Conservation (phyloP, 2,888 invertebrate species). For the Dasysyrphus tricinctus region DNA sequence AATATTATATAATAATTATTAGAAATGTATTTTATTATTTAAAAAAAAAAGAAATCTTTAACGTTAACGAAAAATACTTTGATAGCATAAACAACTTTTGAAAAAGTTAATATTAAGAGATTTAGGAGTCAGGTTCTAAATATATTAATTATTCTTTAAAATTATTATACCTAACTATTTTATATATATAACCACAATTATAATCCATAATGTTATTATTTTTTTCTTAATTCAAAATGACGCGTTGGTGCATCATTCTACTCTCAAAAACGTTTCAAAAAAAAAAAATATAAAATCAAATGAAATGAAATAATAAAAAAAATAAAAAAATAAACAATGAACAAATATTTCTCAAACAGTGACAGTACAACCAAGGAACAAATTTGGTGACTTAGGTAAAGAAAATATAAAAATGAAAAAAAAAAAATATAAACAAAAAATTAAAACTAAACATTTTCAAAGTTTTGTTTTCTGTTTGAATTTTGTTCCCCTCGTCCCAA, state of each 20-base stretch:
- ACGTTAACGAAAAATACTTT: conserved; percentile 21
- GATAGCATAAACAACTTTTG: conserved; percentile 56
- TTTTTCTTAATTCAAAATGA: conserved; percentile 64
- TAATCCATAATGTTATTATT: conserved; percentile 67
- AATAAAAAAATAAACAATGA: conserved; percentile 75
- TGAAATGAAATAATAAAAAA: conserved; percentile 74
- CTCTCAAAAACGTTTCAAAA: conserved; percentile 47
- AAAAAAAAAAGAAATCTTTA: conserved; percentile 31
- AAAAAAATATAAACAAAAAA: conserved; percentile 46
- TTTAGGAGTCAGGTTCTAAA: conserved; percentile 59
- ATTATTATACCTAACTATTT: conserved; percentile 33
- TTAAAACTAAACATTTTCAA: conserved; percentile 50
- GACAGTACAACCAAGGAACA: conserved; percentile 88
- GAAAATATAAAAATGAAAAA: conserved; percentile 71
- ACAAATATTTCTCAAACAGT: conserved; percentile 83
- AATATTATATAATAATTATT: conserved; percentile 44
- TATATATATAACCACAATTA: conserved; percentile 50
- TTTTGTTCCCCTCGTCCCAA: conserved; percentile 47
- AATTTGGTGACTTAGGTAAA: conserved; percentile 90
- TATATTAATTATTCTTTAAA: conserved; percentile 34
- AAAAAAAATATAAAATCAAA: conserved; percentile 64
- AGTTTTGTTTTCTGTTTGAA: conserved; percentile 63
- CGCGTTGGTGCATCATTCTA: conserved; percentile 72
- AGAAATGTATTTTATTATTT: conserved; percentile 32
- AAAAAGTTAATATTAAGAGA: conserved; percentile 62